Base-by-base conservation (phyloP, 2,113 vertebrate genomes). In the Trichechus manatus region DNA sequence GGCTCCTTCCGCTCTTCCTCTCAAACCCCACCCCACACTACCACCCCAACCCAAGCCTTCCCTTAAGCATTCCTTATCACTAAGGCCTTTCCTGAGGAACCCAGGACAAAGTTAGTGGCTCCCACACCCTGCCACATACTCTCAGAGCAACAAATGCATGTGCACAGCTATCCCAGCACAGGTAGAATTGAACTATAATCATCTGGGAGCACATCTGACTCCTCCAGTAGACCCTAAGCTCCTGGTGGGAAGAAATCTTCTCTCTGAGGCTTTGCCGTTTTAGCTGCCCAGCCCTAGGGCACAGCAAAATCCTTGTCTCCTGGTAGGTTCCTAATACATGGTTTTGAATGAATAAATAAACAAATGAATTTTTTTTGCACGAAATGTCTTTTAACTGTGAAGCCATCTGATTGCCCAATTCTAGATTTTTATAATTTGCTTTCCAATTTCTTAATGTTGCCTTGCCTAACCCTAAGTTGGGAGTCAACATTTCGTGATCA, bases 371-470 rank as follows among this genome's bases (percentile, higher is more conserved):
- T 75, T 93, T 93, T 13, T 61, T 61, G 59, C 9, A 66, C 68
- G 61, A 31, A 7, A 89, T 19, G 27, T 85, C 87, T 33, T 91
- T 78, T 25, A 20, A 85, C 3, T 56, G 11, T n/a, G 78, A 93
- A 87, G 29, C 14, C 44, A 75, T 75, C 2, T 79, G n/a, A 83
- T 83, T 42, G 50, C 31, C 25, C 92, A 94, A 91, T 85, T 96
- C n/a, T 70, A 88, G n/a, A 19, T 64, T 29, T 75, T 61, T 64
- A 20, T 70, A 47, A 64, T 89, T 93, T 81, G 31, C 33, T 84
- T 77, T 94, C 25, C 15, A 44, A 53, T 78, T n/a, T 61, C 85
- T 95, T 89, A 80, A 82, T 2, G 10, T 29, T 81, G 42, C 81
- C 63, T 94, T 94, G 23, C 29, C 50, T 66, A 63, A 61, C 23